Conservation (phyloP, 2,888 invertebrate species). For the Psylliodes chrysocephalus region DNA sequence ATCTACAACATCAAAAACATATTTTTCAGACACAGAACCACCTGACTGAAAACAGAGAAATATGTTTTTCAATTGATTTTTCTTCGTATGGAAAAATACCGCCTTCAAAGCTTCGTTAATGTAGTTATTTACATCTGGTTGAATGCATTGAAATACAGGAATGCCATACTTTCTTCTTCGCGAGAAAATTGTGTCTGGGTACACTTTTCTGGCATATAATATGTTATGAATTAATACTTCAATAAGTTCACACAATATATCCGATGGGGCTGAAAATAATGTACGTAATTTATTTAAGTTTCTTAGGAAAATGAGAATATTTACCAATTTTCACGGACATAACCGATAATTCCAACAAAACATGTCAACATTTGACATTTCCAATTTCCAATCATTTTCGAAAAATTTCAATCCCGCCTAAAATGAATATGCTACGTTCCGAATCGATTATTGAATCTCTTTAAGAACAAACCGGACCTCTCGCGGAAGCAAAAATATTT, state of each 20-base stretch:
- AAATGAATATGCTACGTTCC: too few species aligned
- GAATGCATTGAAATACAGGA: constrained; percentile 69
- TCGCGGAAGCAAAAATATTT: too few species aligned
- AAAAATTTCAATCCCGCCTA: constrained; percentile 7
- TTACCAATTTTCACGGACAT: constrained; percentile 17
- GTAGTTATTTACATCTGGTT: constrained; percentile 75
- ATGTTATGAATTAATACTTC: constrained; percentile 74
- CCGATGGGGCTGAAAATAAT: constrained; percentile 48
- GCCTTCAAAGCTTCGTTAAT: constrained; percentile 68
- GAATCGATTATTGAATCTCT: too few species aligned
- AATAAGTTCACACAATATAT: constrained; percentile 74
- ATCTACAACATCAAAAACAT: constrained; percentile 63
- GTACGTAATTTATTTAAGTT: not conserved
- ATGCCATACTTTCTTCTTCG: constrained; percentile 72
- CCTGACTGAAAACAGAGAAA: constrained; percentile 66
- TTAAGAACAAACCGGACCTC: too few species aligned
- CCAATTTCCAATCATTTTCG: constrained; percentile 1
- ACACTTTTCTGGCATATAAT: constrained; percentile 70
- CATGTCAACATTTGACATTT: not conserved
- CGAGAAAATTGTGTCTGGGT: constrained; percentile 73
- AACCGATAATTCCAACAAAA: not conserved
- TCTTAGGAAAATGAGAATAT: too few species aligned
- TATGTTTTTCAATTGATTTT: constrained; percentile 66
- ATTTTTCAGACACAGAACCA: constrained; percentile 63
- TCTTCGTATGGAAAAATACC: constrained; percentile 66